These are phyloP conservation scores for Phyllopteryx taeniolatus DNA, from an alignment of 2,113 vertebrate species.

Conservation along the genomic window DNA sequence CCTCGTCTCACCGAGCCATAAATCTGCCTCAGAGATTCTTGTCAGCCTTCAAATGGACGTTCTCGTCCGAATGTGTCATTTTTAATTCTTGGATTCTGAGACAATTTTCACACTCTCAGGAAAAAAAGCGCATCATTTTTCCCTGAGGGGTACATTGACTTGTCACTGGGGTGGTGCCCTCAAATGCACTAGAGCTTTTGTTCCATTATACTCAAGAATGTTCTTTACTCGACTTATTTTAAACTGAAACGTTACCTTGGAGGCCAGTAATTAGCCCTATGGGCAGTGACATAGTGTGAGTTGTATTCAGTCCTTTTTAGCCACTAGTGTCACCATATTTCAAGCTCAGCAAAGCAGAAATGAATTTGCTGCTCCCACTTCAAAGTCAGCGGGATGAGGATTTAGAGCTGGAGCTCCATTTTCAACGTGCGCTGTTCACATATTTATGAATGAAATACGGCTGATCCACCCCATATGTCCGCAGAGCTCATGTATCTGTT, in stretches of 20 bases:
- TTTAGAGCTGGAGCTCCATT: too few relatives aligned
- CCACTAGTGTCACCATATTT: neutral
- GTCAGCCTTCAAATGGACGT: neutral
- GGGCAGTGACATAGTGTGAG: neutral
- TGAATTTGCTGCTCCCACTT: too few relatives aligned
- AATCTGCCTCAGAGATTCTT: constrained; percentile 23
- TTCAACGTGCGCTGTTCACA: too few relatives aligned
- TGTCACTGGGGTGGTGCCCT: neutral
- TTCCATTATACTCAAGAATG: neutral
- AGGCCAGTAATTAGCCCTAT: neutral
- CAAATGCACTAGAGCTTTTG: neutral
- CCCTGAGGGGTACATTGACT: neutral
- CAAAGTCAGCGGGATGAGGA: too few relatives aligned
- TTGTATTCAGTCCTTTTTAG: neutral
- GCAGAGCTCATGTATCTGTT: too few relatives aligned
- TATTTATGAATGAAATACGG: too few relatives aligned
- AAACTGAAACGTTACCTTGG: neutral
- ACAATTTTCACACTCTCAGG: constrained; percentile 3
- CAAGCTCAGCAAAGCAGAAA: neutral
- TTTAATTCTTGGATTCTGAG: constrained; percentile 25
- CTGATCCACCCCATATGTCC: too few relatives aligned
- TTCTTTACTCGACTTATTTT: too few relatives aligned
- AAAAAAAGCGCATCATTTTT: neutral
- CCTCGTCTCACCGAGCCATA: constrained; percentile 40
- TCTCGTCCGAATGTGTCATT: neutral